Evolutionary conservation across 2,888 invertebrate genomes (phyloP), one percentile per base, ranked within the genome.

Genomic region (Adelphocoris suturalis): DNA sequence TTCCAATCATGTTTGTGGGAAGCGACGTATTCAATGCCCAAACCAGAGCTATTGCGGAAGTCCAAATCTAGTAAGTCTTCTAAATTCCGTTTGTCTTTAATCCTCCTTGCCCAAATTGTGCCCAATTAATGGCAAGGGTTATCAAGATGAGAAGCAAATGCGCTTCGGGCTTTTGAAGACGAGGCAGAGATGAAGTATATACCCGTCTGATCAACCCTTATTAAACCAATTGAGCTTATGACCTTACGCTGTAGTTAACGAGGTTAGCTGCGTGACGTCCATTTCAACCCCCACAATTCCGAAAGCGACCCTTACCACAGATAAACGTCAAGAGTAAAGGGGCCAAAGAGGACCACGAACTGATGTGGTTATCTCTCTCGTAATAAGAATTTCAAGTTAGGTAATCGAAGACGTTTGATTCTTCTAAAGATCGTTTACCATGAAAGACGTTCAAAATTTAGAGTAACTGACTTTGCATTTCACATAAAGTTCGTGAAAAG

Each of bases 211-310:
- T 80, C 78, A 80, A 47, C 78, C 46, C 78, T 37, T 80, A 80
- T 80, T 80, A 80, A 80, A 80, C 78, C 78, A 80, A 80, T 80
- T 80, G 78, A 46, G 37, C 78, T 80, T 19, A 46, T 47, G 78
- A 80, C 46, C 78, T 80, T 12, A 16, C 19, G 37, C 47, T 80
- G 37, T 11, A 46, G 37, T 16, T 80, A 80, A 80, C 78, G 46
- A 80, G 78, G 78, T 80, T 47, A 80, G 46, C 47, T 5, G 37
- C 46, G 46, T 37, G 47, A 80, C 68, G 37, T 80, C 37, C 78
- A 80, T 80, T 80, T 80, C 78, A 76, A 19, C 11, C 78, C n/a
- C 78, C 19, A 16, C 78, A 80, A 47, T 46, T 80, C 46, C 37
- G 37, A n/a, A 19, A 16, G 78, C 46, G 78, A 37, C 76, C 19